phyloP scores from a whole-genome alignment of 2,888 invertebrate species.

The Yponomeuta sedellus region DNA sequence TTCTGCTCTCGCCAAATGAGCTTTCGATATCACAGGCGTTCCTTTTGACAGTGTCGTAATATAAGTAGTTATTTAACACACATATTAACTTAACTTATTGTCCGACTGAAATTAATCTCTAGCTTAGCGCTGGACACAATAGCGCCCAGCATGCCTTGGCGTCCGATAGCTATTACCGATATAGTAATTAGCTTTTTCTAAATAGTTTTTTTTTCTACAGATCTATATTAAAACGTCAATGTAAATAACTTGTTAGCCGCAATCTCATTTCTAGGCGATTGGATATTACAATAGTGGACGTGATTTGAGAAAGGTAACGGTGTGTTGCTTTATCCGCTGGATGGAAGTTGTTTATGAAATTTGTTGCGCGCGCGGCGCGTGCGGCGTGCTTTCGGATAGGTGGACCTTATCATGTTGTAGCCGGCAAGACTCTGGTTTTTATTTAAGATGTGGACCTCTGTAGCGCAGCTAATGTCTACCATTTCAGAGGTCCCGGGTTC shows the following conservation, averaged over 20 bases:
- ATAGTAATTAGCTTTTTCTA: slow-evolving; percentile 72
- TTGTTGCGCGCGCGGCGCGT: slow-evolving; percentile 43
- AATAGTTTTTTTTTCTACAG: slow-evolving; percentile 64
- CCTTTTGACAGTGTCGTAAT: slow-evolving; percentile 45
- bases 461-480: no score
- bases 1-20: slow-evolving; percentile 3
- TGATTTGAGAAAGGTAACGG: slow-evolving; percentile 77
- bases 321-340: slow-evolving; percentile 71
- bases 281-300: slow-evolving; percentile 77
- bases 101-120: slow-evolving; percentile 60
- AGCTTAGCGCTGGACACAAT: slow-evolving; percentile 8
- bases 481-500: no score
- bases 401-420: slow-evolving; percentile 3
- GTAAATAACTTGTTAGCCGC: slow-evolving; percentile 78
- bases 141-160: background rate
- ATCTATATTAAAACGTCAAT: slow-evolving; percentile 76
- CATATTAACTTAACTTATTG: slow-evolving; percentile 67
- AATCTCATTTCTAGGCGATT: slow-evolving; percentile 76
- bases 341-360: slow-evolving; percentile 55
- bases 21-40: slow-evolving; percentile 45
- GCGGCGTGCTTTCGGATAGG: slow-evolving; percentile 29
- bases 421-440: background rate
- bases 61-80: slow-evolving; percentile 58
- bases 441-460: no score
- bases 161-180: slow-evolving; percentile 36